Evolutionary conservation across 2,113 vertebrate species (phyloP), one percentile per base, ranked within the genome.

Genomic region (Oceanodroma tethys): DNA sequence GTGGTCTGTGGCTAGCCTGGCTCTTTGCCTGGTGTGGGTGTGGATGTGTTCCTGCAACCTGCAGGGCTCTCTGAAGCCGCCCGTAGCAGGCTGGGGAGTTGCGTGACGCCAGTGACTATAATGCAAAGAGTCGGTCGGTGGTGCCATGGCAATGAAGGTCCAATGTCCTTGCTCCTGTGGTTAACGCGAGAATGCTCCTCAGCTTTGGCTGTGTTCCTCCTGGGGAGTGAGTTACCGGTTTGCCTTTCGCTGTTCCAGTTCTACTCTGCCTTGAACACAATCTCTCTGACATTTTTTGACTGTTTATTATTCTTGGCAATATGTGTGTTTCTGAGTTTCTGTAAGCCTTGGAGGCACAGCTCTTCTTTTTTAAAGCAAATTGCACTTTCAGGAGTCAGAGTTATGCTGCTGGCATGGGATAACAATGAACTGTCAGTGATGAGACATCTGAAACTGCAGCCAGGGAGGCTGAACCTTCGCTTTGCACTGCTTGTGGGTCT

Each of bases 81-180:
- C 29, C 0, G 3, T 17, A 2, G 38, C 38, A 36, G 32, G 6
- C 18, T 16, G 29, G 56, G 30, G 62, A 32, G 22, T 2, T 4
- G 36, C 1, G 56, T 27, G 79, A 68, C 38, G 7, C 19, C 25
- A 34, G 48, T 0, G 8, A 8, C 47, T 34, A 48, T 43, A 14
- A 32, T 0, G 16, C 26, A 9, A 21, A n/a, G 47, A 36, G 45
- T 6, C 2, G 3, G 23, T 10, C 5, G 1, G 19, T 16, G 47
- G 20, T 60, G 47, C 45, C 17, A 3, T 27, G 53, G 52, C 87
- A 66, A 2, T 67, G 83, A 22, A 20, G 60, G 30, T 23, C 21
- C 34, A 13, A 3, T 16, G 30, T 48, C 68, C 63, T 58, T 9
- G 23, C 86, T 65, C 26, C 32, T 30, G 23, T 12, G 42, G 43